phyloP scores from a whole-genome alignment of 2,113 vertebrate species.

The Echinops telfairi region DNA sequence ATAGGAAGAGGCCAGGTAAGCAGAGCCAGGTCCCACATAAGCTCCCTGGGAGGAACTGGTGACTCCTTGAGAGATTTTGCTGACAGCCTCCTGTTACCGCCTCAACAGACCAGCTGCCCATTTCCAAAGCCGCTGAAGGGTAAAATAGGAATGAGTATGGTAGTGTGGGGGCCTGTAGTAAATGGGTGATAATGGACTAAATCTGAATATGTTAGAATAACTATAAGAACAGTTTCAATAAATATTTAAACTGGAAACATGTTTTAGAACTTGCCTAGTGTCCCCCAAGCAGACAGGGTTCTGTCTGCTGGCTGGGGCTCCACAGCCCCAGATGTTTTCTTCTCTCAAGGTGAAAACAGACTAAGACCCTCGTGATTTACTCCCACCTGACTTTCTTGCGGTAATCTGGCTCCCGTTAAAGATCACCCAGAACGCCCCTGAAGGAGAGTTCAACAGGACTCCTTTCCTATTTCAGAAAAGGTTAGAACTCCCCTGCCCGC shows the following conservation, averaged over 20 bases:
- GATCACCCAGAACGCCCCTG: not conserved
- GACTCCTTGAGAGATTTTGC: not conserved
- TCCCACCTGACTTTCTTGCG: constrained; percentile 27
- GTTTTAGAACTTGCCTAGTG: constrained; percentile 4
- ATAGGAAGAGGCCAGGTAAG: not conserved
- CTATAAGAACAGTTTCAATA: constrained; percentile 38
- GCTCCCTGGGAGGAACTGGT: not conserved
- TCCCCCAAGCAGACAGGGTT: constrained; percentile 7
- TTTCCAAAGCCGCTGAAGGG: not conserved
- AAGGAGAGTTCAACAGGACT: not conserved
- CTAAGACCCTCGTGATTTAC: constrained; percentile 15
- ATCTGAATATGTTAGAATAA: constrained; percentile 31
- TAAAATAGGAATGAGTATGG: not conserved
- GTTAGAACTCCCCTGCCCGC: not conserved
- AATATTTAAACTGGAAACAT: constrained; percentile 41
- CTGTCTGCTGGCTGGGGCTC: not conserved
- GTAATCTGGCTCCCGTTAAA: constrained; percentile 30
- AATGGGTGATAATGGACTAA: constrained; percentile 27
- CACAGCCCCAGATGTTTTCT: constrained; percentile 11
- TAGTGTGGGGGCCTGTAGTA: not conserved
- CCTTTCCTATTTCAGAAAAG: constrained; percentile 46
- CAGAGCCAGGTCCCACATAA: constrained; percentile 26
- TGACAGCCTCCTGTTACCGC: not conserved
- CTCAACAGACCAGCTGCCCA: not conserved
- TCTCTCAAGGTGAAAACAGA: constrained; percentile 51